These are phyloP conservation scores for Meandrusa payeni DNA, from an alignment of 2,888 invertebrate species.

Conservation along the genomic window DNA sequence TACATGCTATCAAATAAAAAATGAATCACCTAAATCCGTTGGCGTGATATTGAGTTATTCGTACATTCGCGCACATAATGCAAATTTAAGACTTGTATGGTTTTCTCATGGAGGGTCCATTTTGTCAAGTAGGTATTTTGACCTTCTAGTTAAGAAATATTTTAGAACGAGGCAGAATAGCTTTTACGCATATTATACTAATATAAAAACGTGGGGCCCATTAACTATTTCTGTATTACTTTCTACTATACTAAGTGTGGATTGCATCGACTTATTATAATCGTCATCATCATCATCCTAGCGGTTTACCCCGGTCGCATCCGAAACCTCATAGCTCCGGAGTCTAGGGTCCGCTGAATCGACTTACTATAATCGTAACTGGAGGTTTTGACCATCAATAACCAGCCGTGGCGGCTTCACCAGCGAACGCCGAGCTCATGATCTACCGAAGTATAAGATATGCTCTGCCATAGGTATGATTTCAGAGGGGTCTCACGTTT, in stretches of 20 bases:
- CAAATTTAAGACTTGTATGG: too few relatives aligned
- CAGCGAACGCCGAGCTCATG: too few relatives aligned
- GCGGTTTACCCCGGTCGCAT: conserved; percentile 17
- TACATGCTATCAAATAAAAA: too few relatives aligned
- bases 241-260: conserved; percentile 12
- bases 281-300: conserved; percentile 21
- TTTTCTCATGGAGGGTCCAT: too few relatives aligned
- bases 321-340: conserved; percentile 19
- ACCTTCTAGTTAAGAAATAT: conserved; percentile 3
- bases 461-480: background rate
- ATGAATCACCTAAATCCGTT: too few relatives aligned
- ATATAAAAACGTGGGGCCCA: conserved; percentile 9
- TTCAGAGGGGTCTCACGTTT: background rate
- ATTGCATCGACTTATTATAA: conserved; percentile 12
- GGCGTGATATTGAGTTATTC: too few relatives aligned
- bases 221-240: conserved; percentile 9
- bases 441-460: too few relatives aligned
- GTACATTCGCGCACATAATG: too few relatives aligned
- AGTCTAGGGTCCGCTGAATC: conserved; percentile 19
- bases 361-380: too few relatives aligned
- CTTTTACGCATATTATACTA: conserved; percentile 4
- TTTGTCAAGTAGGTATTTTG: conserved; percentile 5
- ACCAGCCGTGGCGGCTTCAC: too few relatives aligned
- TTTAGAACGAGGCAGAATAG: conserved; percentile 2
- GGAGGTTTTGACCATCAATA: too few relatives aligned